Base-by-base conservation (phyloP, 2,888 invertebrate genomes). In the Tinea pellionella region DNA sequence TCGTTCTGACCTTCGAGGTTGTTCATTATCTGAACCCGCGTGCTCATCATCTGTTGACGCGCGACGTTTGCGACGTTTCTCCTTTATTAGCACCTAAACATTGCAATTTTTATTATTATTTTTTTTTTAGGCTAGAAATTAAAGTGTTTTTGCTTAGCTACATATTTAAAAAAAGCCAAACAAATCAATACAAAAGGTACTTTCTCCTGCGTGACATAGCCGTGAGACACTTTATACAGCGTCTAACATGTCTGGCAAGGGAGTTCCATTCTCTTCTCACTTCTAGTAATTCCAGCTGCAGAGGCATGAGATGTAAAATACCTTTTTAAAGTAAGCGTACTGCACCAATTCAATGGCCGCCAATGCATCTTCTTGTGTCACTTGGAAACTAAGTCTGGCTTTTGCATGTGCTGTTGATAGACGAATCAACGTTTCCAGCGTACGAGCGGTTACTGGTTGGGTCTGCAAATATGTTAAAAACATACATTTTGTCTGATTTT, bases 321-420 rank as follows among this genome's bases (percentile, higher is more conserved):
- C 97, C 88, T 95, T 95, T 77, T 98, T 98, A 84, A 99, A 99
- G 80, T 96, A 97, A 0, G 98, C 98, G 78, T 91, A 99, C 71
- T 98, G 95, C 15, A 99, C 93, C 1, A 99, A 89, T 72, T 98
- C 96, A 63, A 98, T 96, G 24, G 98, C 98, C 43, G 94, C 92
- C 61, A 92, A 89, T 0, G 99, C 98, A 83, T 99, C 99, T 61
- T 92, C 90, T 2, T 90, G 89, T 4, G 93, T 91, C 0, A 99
- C 92, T n/a, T 89, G 91, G 72, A 93, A 94, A 53, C 96, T 95
- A 73, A 99, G 90, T 13, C 99, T 91, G 19, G 96, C 94, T 78
- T 98, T 98, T 12, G 99, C 99, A 88, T 98, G 98, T 1, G 99
- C 98, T 0, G 98, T 99, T 0, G 99, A 89, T 64, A 99, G 87